A percentile compares a stretch with the other conserved stretches of the same genome.
Evolutionary conservation across 2,797 vertebrate species (phyloP).

Genomic region (Pipistrellus kuhlii): DNA sequence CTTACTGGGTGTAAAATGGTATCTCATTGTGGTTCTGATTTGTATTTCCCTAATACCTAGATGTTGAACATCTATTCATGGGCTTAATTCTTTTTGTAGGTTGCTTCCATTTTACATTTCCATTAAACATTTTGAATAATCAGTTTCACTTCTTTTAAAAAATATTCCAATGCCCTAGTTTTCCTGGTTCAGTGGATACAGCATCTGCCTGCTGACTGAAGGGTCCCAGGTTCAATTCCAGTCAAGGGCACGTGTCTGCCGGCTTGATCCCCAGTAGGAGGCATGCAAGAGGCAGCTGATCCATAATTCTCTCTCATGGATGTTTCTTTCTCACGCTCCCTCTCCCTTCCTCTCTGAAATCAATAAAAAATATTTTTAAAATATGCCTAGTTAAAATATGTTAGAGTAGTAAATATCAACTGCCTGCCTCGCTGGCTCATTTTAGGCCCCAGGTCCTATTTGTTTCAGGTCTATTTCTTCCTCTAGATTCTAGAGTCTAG

Average conservation of each 20-base stretch:
- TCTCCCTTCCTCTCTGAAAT: no score
- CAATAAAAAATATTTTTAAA: not conserved
- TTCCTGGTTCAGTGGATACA: no score
- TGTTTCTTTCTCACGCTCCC: no score
- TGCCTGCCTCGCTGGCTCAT: not conserved
- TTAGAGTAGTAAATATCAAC: not conserved
- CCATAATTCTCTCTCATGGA: no score
- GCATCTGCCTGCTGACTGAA: no score
- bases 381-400: not conserved
- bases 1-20: not conserved
- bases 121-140: constrained; percentile 40
- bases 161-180: not conserved
- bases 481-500: no score
- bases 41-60: not conserved
- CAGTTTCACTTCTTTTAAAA: constrained; percentile 16
- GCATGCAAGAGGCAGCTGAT: no score
- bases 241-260: no score
- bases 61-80: not conserved
- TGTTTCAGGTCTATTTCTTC: not conserved
- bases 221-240: no score
- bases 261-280: no score
- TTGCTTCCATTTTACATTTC: not conserved
- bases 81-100: not conserved
- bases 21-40: not conserved
- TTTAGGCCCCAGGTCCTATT: not conserved